Base-by-base conservation (phyloP, 2,888 invertebrate species). In the Pyrocoelia pectoralis region DNA sequence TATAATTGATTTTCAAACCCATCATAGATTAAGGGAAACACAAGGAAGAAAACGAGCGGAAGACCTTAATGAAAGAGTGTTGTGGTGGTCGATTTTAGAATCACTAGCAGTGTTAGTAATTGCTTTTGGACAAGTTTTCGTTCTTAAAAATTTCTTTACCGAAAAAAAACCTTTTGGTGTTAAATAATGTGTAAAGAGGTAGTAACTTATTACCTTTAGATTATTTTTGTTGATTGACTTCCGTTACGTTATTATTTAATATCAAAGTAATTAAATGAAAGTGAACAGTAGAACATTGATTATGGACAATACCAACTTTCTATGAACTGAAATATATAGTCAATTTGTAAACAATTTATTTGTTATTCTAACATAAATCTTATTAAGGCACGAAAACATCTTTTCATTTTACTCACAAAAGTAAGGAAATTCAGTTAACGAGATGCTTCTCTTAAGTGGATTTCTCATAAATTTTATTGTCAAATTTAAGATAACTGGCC, bases 11-110 rank as follows among this genome's bases (percentile, higher is more conserved):
- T 94, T 93, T 76, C 98, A 99, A 84, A 99, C 98, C 3, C 98
- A 98, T 83, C 97, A 98, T 83, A 87, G 97, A 62, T 83, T 99
- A 65, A 86, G 96, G 55, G 99, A 99, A 83, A 91, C 98, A 1
- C 96, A 97, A 80, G 93, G 97, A 53, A 89, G 98, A 55, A 97
- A 95, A 77, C 87, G 97, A 62, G 99, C 98, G 0, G 99, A 99
- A 83, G 96, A 98, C 79, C 84, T 99, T 56, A 98, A 98, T 75
- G 95, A 97, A 79, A 87, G 94, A 73, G 98, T 99, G 6, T 86
- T 95, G 77, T 89, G 89, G 85, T 99, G 98, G 97, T 96, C 98
- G 0, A 83, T 94, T 43, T 87, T 93, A 70, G 97, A 98, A 81
- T 94, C 97, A 9, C 74, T 91, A 2, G 90, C 93, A 33, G 89